Conservation (phyloP, 2,888 invertebrate genomes). For the Heliconius cydno region DNA sequence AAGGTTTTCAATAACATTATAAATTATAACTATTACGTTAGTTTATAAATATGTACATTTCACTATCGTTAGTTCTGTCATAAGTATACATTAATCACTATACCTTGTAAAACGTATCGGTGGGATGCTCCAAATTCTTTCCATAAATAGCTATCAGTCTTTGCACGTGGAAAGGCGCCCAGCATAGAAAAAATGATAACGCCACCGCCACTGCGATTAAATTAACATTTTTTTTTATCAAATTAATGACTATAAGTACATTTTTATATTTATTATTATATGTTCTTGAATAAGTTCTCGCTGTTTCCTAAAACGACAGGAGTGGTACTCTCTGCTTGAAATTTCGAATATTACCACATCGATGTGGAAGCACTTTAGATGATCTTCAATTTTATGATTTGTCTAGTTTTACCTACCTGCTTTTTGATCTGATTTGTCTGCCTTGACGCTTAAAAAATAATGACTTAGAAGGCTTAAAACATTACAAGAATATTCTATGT, state of each 20-base stretch:
- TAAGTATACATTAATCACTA: slow-evolving; percentile 30
- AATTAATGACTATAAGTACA: not conserved
- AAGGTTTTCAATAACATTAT: not conserved
- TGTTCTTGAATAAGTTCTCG: not conserved
- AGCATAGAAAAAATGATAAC: slow-evolving; percentile 92
- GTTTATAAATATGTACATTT: not conserved
- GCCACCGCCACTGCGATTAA: slow-evolving; percentile 90
- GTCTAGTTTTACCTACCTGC: too few species aligned
- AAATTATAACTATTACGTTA: not conserved
- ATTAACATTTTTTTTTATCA: not conserved
- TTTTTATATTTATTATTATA: too few species aligned
- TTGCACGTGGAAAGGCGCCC: slow-evolving; percentile 97
- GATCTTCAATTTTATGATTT: too few species aligned
- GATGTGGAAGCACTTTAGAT: too few species aligned
- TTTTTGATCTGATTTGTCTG: too few species aligned
- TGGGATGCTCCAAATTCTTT: slow-evolving; percentile 74
- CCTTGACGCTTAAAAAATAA: too few species aligned
- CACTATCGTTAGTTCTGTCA: not conserved
- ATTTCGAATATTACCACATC: too few species aligned
- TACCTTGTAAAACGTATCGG: slow-evolving; percentile 77
- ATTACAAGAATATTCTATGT: not conserved
- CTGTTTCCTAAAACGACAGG: not conserved
- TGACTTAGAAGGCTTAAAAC: too few species aligned
- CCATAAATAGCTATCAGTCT: slow-evolving; percentile 91
- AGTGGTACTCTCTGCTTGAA: too few species aligned